Conservation (phyloP, 2,888 invertebrate species). For the Diadromus collaris region DNA sequence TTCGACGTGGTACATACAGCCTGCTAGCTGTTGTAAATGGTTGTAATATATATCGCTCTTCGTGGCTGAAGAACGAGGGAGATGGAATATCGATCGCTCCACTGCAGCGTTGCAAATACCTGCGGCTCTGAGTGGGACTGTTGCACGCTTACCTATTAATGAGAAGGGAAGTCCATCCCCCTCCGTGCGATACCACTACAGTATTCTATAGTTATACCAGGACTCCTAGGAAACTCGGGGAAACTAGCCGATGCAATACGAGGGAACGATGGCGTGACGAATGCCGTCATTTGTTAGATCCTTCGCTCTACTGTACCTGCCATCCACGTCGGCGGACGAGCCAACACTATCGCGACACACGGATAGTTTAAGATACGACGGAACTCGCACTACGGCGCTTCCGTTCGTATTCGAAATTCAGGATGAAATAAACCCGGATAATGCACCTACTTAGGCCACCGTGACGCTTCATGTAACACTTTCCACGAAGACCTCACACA, state of each 20-base stretch:
- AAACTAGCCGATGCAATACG: slow-evolving; percentile 43
- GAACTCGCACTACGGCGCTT: slow-evolving; percentile 41
- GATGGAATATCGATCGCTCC: slow-evolving; percentile 55
- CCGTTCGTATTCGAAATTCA: slow-evolving; percentile 34
- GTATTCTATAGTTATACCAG: slow-evolving; percentile 21
- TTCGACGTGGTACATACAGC: slow-evolving; percentile 8
- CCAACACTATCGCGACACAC: slow-evolving; percentile 11
- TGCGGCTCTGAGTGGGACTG: slow-evolving; percentile 32
- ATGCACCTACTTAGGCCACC: slow-evolving; percentile 49
- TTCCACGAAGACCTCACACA: slow-evolving; percentile 13
- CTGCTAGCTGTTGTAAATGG: slow-evolving; percentile 36
- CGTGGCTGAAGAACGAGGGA: slow-evolving; percentile 44
- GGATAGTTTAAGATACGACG: slow-evolving; percentile 37
- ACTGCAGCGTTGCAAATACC: slow-evolving; percentile 46
- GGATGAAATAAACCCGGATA: slow-evolving; percentile 56
- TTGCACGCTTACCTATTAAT: slow-evolving; percentile 60
- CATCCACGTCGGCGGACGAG: background rate
- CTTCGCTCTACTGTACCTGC: slow-evolving; percentile 19
- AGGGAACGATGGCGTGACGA: slow-evolving; percentile 56
- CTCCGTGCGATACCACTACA: slow-evolving; percentile 26
- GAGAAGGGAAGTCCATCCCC: slow-evolving; percentile 54
- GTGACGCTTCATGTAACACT: slow-evolving; percentile 31
- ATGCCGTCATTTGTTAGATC: slow-evolving; percentile 52
- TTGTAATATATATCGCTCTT: slow-evolving; percentile 43
- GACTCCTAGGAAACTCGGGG: slow-evolving; percentile 24